Conservation (phyloP, 2,797 vertebrate species). For the Trematomus bernacchii region DNA sequence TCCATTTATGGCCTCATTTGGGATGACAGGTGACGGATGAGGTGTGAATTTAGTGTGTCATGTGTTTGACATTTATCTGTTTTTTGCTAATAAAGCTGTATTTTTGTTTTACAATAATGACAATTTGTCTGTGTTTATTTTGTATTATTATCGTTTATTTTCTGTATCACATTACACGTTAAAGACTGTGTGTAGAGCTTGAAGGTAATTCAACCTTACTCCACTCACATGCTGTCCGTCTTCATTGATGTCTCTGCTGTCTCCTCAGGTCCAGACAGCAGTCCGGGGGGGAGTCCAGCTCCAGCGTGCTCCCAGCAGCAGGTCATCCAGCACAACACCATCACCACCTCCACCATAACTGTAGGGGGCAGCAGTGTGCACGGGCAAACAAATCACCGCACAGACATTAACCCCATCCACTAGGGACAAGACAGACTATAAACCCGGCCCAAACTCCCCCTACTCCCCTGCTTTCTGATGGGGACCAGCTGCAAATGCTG, state of each 20-base stretch:
- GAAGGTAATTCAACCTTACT: slow-evolving; percentile 1
- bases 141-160: slow-evolving; percentile 9
- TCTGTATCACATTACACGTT: not conserved
- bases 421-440: slow-evolving; percentile 83
- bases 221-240: not conserved
- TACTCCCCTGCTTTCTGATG: slow-evolving; percentile 58
- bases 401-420: slow-evolving; percentile 98
- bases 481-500: slow-evolving; percentile 62
- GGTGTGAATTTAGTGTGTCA: slow-evolving; percentile 30
- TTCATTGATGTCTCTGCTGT: slow-evolving; percentile 57
- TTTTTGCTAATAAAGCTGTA: slow-evolving; percentile 63
- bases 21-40: slow-evolving; percentile 36
- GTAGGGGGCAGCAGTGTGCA: slow-evolving; percentile 92
- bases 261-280: slow-evolving; percentile 96
- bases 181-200: not conserved
- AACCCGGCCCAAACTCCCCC: slow-evolving; percentile 28
- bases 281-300: slow-evolving; percentile 92
- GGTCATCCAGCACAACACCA: slow-evolving; percentile 99
- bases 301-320: slow-evolving; percentile 96
- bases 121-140: slow-evolving; percentile 62
- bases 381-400: slow-evolving; percentile 95
- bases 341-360: slow-evolving; percentile 95
- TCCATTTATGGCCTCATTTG: slow-evolving; percentile 44
- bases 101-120: slow-evolving; percentile 35
- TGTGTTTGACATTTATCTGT: slow-evolving; percentile 48